Conservation (phyloP, 2,888 invertebrate genomes). For the Macropis europaea region DNA sequence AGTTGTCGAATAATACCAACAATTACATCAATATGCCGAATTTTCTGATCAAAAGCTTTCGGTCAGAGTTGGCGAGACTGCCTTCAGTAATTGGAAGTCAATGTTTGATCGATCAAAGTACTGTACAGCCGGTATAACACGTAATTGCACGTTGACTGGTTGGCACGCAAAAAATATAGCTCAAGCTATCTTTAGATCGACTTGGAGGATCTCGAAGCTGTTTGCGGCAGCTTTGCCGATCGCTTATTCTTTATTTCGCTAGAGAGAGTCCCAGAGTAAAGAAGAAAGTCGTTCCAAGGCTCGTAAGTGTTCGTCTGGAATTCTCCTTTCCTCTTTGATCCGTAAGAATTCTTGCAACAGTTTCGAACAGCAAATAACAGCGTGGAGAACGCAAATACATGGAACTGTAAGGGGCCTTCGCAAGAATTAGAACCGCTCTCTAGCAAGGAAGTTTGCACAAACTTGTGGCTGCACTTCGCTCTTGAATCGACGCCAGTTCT, state of each 20-base stretch:
- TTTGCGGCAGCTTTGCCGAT: conserved; percentile 1
- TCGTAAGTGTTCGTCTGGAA: neutral
- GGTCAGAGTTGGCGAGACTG: too few species aligned
- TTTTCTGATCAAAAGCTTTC: too few species aligned
- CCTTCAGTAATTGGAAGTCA: too few species aligned
- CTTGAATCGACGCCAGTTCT: conserved; percentile 19
- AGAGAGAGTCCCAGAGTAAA: neutral
- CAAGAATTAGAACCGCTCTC: neutral
- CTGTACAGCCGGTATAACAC: conserved; percentile 7
- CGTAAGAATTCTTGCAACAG: neutral
- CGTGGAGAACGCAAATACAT: neutral
- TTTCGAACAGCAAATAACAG: neutral
- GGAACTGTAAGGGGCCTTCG: neutral
- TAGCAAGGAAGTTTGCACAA: neutral
- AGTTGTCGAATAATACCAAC: too few species aligned
- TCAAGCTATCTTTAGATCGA: conserved; percentile 58
- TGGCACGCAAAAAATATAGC: conserved; percentile 50
- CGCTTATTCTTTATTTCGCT: neutral
- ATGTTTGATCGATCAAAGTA: conserved; percentile 12
- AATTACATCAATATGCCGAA: too few species aligned
- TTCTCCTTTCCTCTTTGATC: neutral
- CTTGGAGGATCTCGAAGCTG: conserved; percentile 35
- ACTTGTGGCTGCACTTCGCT: neutral
- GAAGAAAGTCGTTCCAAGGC: neutral
- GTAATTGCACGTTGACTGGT: conserved; percentile 42